These are phyloP conservation scores for Orgyia antiqua DNA, from an alignment of 2,888 invertebrate genomes.

Conservation along the genomic window DNA sequence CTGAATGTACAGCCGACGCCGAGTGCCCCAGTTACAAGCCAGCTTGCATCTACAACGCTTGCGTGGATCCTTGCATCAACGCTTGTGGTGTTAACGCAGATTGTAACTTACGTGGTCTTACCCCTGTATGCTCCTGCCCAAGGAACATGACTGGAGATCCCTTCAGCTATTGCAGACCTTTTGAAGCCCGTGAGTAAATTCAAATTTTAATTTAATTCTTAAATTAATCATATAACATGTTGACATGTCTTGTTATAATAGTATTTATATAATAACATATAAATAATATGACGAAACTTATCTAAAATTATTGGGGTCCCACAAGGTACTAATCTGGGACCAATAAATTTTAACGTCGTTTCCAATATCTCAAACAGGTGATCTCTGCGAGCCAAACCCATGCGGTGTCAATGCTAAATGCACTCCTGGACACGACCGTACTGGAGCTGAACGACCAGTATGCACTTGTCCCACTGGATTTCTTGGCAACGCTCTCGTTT, in stretches of 20 bases:
- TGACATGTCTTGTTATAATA: too few relatives aligned
- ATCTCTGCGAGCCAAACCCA: conserved; percentile 92
- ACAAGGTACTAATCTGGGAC: conserved; percentile 8
- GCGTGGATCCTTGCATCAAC: conserved; percentile 89
- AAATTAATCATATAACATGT: too few relatives aligned
- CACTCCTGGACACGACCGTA: conserved; percentile 89
- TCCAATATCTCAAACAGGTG: conserved; percentile 68
- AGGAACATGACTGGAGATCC: conserved; percentile 93
- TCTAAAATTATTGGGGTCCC: conserved; percentile 1
- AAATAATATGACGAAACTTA: background rate
- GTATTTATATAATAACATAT: too few relatives aligned
- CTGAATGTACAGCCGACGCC: conserved; percentile 87
- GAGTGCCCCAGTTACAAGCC: conserved; percentile 89
- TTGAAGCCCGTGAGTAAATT: conserved; percentile 82
- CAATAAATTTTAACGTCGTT: background rate
- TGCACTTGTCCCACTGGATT: conserved; percentile 90
- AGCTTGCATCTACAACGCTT: conserved; percentile 89
- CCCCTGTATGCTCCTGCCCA: conserved; percentile 92
- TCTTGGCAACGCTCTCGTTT: conserved; percentile 85
- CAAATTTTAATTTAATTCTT: too few relatives aligned
- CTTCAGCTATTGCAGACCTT: conserved; percentile 88
- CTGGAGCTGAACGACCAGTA: conserved; percentile 89
- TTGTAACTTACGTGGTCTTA: conserved; percentile 86
- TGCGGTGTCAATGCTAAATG: conserved; percentile 89
- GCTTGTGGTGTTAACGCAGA: conserved; percentile 89